Evolutionary conservation across 2,113 vertebrate genomes (phyloP).

Genomic region (Myrmecobius fasciatus): DNA sequence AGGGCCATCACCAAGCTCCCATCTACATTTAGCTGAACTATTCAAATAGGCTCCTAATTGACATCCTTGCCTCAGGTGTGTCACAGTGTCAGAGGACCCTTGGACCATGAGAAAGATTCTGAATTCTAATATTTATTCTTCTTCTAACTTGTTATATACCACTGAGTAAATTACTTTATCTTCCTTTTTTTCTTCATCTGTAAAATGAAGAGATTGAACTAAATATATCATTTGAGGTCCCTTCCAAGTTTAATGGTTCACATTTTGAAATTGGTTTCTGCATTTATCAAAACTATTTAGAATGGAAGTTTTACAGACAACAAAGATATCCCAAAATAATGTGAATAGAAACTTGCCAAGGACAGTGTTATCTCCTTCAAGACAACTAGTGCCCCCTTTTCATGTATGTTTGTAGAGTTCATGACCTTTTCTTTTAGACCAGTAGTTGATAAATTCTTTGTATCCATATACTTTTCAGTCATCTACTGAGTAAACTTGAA

Average conservation of each 20-base stretch:
- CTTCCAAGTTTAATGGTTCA: background rate
- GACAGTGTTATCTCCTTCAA: background rate
- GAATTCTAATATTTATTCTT: background rate
- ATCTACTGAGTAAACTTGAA: background rate
- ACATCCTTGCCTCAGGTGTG: background rate
- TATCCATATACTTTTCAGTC: background rate
- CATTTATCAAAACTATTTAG: background rate
- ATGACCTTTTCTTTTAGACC: background rate
- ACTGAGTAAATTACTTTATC: background rate
- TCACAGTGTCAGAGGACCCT: too few species aligned
- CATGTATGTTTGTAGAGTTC: rapidly evolving
- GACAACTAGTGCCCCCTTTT: background rate
- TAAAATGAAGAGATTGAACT: background rate
- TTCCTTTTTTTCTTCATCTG: background rate
- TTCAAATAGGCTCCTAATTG: background rate
- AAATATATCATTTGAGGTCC: background rate
- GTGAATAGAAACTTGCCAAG: background rate
- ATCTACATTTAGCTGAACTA: background rate
- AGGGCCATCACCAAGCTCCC: too few species aligned
- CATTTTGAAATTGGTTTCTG: background rate
- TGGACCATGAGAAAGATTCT: background rate
- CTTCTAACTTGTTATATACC: background rate
- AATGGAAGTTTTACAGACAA: background rate
- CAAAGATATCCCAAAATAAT: background rate
- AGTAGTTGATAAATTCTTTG: background rate